phyloP scores from a whole-genome alignment of 1,140 invertebrate genomes.

The Alviniconcha marisindica region DNA sequence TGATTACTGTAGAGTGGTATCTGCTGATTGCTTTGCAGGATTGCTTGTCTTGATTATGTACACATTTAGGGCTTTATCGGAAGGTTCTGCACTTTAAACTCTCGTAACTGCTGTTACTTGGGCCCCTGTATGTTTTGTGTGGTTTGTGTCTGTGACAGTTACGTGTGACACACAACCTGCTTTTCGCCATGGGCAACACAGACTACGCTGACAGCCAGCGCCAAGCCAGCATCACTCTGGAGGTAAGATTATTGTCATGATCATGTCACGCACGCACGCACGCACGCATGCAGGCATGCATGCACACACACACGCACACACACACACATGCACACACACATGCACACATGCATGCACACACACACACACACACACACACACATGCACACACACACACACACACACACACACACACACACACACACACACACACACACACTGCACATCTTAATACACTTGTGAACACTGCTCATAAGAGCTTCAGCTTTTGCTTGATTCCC shows the following conservation, averaged over 20 bases:
- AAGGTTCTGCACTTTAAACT: no score
- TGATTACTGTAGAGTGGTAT: no score
- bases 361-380: neutral
- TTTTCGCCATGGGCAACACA: conserved; percentile 75
- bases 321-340: conserved; percentile 35
- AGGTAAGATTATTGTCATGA: conserved; percentile 57
- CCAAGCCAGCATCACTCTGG: conserved; percentile 73
- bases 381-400: conserved; percentile 1
- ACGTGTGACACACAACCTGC: conserved; percentile 70
- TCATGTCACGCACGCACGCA: no score
- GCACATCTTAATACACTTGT: no score
- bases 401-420: conserved; percentile 8
- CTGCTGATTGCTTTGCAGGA: no score
- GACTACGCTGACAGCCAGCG: conserved; percentile 76
- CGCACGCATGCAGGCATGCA: neutral
- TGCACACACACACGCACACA: neutral
- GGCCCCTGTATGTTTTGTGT: no score
- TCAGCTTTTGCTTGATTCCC: no score
- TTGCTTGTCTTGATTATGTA: no score
- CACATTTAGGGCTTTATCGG: no score
- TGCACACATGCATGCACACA: neutral
- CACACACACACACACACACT: conserved; percentile 5
- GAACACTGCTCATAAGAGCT: no score
- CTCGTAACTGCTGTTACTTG: no score
- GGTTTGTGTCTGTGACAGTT: no score